Percentiles rank a stretch among this genome's conserved stretches.
These are phyloP conservation scores for Mobula birostris DNA, from an alignment of 2,113 vertebrate genomes.

Conservation along the genomic window DNA sequence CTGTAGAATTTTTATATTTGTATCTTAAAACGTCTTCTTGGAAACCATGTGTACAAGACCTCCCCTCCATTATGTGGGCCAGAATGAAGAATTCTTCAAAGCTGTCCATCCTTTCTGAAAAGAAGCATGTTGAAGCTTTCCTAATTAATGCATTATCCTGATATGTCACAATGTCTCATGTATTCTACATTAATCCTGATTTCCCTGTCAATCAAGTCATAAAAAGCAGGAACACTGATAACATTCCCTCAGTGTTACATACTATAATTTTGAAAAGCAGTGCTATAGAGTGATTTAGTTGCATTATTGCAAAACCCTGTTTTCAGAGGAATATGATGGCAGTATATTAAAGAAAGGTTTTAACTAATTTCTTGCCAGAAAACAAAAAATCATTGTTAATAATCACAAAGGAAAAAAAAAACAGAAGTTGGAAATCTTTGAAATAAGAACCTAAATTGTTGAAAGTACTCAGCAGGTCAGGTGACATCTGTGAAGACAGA, in stretches of 20 bases:
- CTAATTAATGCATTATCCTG: background rate
- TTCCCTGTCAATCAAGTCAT: background rate
- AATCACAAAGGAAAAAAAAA: too few species aligned
- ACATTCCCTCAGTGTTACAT: background rate
- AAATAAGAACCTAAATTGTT: too few species aligned
- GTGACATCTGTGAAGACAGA: too few species aligned
- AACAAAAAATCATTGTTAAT: background rate
- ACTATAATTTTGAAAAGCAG: background rate
- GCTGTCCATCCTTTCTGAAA: background rate
- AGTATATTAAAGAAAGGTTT: background rate
- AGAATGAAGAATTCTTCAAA: background rate
- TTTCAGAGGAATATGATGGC: background rate
- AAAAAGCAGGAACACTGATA: too few species aligned
- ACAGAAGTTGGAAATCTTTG: too few species aligned
- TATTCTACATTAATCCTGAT: background rate
- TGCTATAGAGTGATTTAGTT: background rate
- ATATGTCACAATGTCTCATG: background rate
- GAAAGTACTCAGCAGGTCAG: too few species aligned
- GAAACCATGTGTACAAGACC: background rate
- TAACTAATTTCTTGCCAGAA: background rate
- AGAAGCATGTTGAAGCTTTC: too few species aligned
- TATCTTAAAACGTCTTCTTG: background rate
- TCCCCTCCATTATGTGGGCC: background rate
- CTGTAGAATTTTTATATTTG: background rate
- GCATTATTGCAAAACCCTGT: background rate